phyloP scores from a whole-genome alignment of 2,113 vertebrate genomes.

The Empidonax alnorum region DNA sequence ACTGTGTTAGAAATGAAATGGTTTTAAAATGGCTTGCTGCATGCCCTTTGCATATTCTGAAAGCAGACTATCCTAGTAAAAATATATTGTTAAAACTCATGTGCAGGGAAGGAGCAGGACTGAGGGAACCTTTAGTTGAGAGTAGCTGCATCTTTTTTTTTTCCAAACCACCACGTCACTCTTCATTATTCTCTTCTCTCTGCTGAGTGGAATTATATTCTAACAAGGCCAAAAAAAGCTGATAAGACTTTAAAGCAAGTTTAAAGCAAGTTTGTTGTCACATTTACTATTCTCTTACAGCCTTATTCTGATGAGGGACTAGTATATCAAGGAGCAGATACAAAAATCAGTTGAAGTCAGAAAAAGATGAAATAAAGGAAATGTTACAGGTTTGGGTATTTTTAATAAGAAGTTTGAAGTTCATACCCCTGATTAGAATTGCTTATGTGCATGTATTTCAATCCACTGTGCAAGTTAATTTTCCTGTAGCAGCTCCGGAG shows the following conservation, averaged over 20 bases:
- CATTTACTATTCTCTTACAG: slow-evolving; percentile 20
- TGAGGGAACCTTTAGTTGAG: not conserved
- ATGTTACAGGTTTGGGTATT: not conserved
- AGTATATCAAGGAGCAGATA: not conserved
- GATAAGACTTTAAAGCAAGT: slow-evolving; percentile 5
- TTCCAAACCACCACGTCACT: not conserved
- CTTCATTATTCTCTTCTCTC: not conserved
- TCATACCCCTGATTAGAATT: slow-evolving; percentile 26
- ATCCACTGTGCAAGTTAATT: slow-evolving; percentile 23
- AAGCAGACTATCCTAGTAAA: not conserved
- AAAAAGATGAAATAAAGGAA: slow-evolving; percentile 2
- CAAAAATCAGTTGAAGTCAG: not conserved
- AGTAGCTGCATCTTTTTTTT: not conserved
- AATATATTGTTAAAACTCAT: not conserved
- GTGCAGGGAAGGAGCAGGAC: not conserved
- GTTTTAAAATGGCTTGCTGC: not conserved
- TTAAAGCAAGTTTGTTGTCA: not conserved
- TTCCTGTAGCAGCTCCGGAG: not conserved
- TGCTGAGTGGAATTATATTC: not conserved
- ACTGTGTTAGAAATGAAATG: not conserved
- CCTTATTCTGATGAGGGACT: not conserved
- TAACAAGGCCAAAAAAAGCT: not conserved
- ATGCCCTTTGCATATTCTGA: not conserved
- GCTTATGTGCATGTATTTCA: slow-evolving; percentile 6
- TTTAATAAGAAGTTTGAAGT: not conserved